phyloP scores from a whole-genome alignment of 1,140 invertebrate species.

The Argopecten irradians region DNA sequence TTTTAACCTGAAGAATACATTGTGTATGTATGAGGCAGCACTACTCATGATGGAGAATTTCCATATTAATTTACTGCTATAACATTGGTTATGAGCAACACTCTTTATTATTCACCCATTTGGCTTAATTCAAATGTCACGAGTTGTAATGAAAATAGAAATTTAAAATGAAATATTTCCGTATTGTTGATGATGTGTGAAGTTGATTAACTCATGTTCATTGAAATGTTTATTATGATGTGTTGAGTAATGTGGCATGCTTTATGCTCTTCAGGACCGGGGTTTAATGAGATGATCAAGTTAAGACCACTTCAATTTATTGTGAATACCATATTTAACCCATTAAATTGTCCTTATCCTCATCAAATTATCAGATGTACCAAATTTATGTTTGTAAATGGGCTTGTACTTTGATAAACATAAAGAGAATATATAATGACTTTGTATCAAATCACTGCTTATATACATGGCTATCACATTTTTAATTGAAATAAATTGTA shows the following conservation, averaged over 20 bases:
- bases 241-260: not conserved
- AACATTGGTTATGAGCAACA: not conserved
- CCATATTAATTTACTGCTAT: not conserved
- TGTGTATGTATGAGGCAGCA: not conserved
- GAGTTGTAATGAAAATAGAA: not conserved
- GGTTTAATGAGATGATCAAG: no score
- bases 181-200: not conserved
- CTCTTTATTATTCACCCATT: not conserved
- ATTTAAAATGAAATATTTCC: not conserved
- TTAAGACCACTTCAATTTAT: no score
- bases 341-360: no score
- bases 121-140: not conserved
- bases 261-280: not conserved
- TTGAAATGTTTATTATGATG: not conserved
- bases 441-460: no score
- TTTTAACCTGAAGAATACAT: not conserved
- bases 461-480: no score
- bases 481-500: no score
- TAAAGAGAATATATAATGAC: no score
- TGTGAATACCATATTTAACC: no score
- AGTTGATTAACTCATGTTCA: not conserved
- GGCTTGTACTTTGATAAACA: no score
- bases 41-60: not conserved
- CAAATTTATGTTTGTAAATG: no score
- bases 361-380: no score